phyloP scores from a whole-genome alignment of 37 sponge, comb jelly and placozoan genomes.

The Oopsacas minuta region DNA sequence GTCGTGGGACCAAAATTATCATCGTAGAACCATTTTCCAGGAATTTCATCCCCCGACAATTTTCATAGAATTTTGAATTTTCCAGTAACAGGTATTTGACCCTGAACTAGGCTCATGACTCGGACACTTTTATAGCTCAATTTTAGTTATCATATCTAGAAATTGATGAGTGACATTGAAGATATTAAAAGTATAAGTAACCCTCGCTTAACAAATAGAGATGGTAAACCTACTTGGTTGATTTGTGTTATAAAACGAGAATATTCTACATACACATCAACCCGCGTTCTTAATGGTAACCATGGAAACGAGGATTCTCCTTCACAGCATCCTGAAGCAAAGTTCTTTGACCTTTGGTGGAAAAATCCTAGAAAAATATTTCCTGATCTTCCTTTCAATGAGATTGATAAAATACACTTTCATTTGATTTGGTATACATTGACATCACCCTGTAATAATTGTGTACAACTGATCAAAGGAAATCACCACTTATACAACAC shows the following conservation, averaged over 20 bases:
- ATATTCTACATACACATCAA: not conserved
- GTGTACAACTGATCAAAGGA: not conserved
- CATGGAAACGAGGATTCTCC: not conserved
- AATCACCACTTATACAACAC: not conserved
- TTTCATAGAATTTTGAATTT: no score
- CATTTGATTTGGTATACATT: not conserved
- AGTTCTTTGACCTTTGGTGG: not conserved
- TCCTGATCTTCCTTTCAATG: not conserved
- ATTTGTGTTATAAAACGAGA: not conserved
- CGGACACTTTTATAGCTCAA: no score
- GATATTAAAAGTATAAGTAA: not conserved
- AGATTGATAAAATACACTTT: not conserved
- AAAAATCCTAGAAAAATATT: slow-evolving; percentile 15
- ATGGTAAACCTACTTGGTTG: not conserved
- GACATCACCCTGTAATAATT: not conserved
- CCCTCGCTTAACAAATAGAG: not conserved
- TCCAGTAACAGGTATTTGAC: no score
- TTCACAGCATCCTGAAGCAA: not conserved
- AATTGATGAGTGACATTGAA: not conserved
- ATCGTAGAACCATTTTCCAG: no score
- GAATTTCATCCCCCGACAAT: no score
- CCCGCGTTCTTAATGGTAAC: not conserved
- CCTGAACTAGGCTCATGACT: no score
- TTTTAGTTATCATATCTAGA: no score
- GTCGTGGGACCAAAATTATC: no score